A percentile compares a stretch with the other conserved stretches of the same genome.
Conservation (phyloP, 2,888 invertebrate genomes). For the Phyllotreta striolata region DNA sequence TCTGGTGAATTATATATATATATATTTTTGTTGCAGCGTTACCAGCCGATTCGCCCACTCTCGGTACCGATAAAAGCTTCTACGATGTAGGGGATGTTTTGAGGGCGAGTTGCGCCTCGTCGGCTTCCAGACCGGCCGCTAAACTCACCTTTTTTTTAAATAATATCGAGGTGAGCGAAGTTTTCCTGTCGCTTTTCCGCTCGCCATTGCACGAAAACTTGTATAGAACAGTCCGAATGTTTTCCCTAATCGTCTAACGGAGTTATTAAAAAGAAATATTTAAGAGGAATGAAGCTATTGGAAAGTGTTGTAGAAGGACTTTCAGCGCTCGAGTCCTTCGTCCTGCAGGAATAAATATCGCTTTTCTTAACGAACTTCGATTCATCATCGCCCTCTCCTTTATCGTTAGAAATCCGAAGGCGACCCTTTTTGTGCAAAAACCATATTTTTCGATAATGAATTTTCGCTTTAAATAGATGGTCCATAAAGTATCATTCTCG, state of each 20-base stretch:
- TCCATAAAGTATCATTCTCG: slow-evolving; percentile 22
- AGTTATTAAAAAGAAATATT: not conserved
- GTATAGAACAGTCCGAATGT: no score
- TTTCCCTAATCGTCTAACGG: no score
- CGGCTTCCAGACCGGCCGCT: slow-evolving; percentile 78
- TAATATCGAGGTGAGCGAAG: slow-evolving; percentile 72
- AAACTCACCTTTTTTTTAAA: slow-evolving; percentile 80
- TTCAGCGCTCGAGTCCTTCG: not conserved
- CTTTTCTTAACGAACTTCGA: not conserved
- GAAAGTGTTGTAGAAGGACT: not conserved
- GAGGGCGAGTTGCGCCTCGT: slow-evolving; percentile 81
- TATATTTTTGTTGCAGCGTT: slow-evolving; percentile 65
- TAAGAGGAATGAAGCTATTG: not conserved
- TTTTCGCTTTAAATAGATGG: slow-evolving; percentile 23
- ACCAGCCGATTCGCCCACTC: slow-evolving; percentile 71
- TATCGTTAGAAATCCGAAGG: no score
- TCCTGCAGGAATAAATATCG: no score
- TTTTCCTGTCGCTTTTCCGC: no score
- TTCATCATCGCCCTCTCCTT: not conserved
- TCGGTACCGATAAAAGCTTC: slow-evolving; percentile 74
- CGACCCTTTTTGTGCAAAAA: slow-evolving; percentile 7
- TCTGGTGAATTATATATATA: slow-evolving; percentile 34
- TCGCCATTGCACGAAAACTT: no score
- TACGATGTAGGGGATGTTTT: slow-evolving; percentile 80
- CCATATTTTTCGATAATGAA: slow-evolving; percentile 31